Conservation (phyloP, 64 coral and sea anemone genomes). For the Catalaphyllia jardinei region DNA sequence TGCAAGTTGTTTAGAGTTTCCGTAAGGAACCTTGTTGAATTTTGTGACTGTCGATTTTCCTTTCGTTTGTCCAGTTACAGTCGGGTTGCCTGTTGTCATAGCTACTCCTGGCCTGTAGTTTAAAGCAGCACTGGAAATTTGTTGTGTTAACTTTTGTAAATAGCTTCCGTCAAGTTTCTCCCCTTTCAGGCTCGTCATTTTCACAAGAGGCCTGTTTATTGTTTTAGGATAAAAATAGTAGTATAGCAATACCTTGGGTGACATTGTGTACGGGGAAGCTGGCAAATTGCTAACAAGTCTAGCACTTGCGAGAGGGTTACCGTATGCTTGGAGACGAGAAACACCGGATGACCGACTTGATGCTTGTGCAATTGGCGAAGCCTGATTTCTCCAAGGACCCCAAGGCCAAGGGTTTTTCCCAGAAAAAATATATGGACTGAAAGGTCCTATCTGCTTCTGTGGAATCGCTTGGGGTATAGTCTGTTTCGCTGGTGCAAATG, state of each 20-base stretch:
- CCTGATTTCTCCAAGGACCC: slow-evolving; percentile 14
- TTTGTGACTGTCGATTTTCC: neutral
- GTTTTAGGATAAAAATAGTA: slow-evolving; percentile 47
- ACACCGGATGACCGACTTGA: neutral
- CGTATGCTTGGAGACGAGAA: neutral
- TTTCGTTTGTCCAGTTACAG: neutral
- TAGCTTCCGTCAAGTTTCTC: neutral
- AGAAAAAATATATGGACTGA: slow-evolving; percentile 15
- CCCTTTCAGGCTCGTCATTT: neutral
- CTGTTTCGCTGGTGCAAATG: neutral
- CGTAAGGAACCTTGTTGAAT: neutral
- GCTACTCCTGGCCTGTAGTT: neutral
- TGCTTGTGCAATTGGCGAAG: neutral
- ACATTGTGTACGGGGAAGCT: neutral
- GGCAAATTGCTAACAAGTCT: neutral
- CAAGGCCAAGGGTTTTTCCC: slow-evolving; percentile 28
- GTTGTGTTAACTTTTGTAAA: neutral
- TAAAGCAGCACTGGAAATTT: neutral
- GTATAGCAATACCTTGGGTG: slow-evolving; percentile 44
- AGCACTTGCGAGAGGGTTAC: neutral
- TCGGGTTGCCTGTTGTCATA: neutral
- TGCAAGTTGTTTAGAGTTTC: slow-evolving; percentile 2
- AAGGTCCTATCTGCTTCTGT: neutral
- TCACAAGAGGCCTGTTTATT: neutral
- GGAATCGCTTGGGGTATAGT: neutral